Conservation (phyloP, 2,888 invertebrate genomes). For the Acutogordius australiensis region DNA sequence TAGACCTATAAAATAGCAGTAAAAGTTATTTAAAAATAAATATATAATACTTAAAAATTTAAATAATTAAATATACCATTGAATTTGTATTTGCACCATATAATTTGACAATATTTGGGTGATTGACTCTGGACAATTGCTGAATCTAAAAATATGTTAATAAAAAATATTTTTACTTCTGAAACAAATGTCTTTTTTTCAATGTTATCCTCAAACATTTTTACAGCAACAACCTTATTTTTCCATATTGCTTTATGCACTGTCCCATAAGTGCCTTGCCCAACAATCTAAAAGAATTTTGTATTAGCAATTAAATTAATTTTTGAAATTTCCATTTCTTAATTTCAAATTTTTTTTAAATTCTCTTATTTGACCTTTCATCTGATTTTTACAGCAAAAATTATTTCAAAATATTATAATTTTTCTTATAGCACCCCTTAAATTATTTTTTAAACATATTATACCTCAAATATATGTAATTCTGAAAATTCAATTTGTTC, state of each 20-base stretch:
- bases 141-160: constrained; percentile 23
- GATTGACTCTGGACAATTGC: constrained; percentile 59
- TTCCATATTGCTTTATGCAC: constrained; percentile 66
- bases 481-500: constrained; percentile 8
- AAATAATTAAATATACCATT: neutral
- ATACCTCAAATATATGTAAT: neutral
- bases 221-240: constrained; percentile 57
- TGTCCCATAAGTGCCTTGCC: constrained; percentile 58
- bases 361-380: too few species aligned
- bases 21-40: too few species aligned
- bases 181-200: constrained; percentile 56
- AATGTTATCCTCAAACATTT: constrained; percentile 59
- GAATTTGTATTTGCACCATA: constrained; percentile 52
- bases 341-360: too few species aligned
- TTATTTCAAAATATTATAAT: too few species aligned
- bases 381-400: too few species aligned
- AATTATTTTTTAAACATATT: too few species aligned
- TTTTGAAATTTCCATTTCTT: too few species aligned
- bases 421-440: too few species aligned
- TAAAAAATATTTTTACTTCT: constrained; percentile 32
- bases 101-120: constrained; percentile 66
- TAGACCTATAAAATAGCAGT: constrained; percentile 25
- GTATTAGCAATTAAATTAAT: too few species aligned
- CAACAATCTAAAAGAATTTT: constrained; percentile 20
- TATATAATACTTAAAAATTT: neutral